phyloP scores from a whole-genome alignment of 2,888 invertebrate genomes.

The Syrista parreyssii region DNA sequence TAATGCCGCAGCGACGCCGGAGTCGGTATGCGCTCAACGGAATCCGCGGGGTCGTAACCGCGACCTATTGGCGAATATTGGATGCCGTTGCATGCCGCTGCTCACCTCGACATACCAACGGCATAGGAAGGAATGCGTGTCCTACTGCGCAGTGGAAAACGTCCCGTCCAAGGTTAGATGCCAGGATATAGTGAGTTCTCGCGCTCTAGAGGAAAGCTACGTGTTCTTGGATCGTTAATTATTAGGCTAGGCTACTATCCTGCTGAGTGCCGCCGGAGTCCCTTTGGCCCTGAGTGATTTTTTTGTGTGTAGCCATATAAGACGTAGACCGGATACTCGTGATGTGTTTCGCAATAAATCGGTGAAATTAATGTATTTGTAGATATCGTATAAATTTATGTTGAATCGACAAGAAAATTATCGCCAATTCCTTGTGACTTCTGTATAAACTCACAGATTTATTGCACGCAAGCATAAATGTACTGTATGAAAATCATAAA shows the following conservation, averaged over 20 bases:
- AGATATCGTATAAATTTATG: not conserved
- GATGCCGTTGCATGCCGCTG: slow-evolving; percentile 61
- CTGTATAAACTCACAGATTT: not conserved
- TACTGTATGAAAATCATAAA: not conserved
- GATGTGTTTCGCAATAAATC: not conserved
- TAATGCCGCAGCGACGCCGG: not conserved
- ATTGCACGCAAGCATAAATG: too few species aligned
- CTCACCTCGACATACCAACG: slow-evolving; percentile 60
- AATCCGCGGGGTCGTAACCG: slow-evolving; percentile 61
- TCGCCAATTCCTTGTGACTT: not conserved
- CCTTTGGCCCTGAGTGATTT: not conserved
- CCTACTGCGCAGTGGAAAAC: slow-evolving; percentile 52
- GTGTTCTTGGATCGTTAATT: not conserved
- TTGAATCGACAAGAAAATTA: not conserved
- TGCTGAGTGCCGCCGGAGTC: not conserved
- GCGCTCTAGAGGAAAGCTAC: not conserved
- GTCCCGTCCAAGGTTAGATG: slow-evolving; percentile 52
- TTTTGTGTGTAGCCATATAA: too few species aligned
- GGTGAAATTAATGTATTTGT: not conserved
- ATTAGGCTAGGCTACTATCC: not conserved
- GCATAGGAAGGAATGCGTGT: slow-evolving; percentile 59
- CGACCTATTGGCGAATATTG: slow-evolving; percentile 60
- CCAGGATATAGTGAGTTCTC: slow-evolving; percentile 20
- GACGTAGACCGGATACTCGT: not conserved
- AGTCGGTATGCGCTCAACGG: slow-evolving; percentile 24